phyloP scores from a whole-genome alignment of 2,888 invertebrate species.

The Omphaloscelis lunosa region DNA sequence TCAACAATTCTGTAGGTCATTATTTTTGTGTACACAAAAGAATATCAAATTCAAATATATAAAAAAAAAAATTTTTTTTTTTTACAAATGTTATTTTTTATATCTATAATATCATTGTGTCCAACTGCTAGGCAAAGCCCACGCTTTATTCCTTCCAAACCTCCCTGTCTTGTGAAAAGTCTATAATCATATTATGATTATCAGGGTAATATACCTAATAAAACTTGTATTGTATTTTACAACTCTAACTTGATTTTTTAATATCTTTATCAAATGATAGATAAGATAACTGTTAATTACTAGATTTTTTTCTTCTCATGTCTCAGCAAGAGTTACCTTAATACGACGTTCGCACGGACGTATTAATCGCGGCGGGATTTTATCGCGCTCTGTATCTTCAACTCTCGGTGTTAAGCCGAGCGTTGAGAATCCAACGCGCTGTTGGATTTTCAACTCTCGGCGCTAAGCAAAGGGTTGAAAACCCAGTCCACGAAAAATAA shows the following conservation, averaged over 20 bases:
- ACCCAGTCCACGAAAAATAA: no score
- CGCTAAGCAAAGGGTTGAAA: no score
- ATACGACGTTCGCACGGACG: no score
- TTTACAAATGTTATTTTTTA: no score
- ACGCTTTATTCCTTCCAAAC: no score
- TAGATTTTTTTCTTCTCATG: background rate
- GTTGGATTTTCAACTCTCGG: no score
- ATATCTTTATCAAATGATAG: background rate
- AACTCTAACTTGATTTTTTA: background rate
- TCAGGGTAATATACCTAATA: background rate
- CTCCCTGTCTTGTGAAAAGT: background rate
- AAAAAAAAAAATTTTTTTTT: background rate
- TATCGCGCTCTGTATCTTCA: no score
- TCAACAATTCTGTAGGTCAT: background rate
- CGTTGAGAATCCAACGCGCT: no score
- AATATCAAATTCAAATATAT: background rate
- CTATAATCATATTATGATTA: background rate
- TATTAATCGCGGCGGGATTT: no score
- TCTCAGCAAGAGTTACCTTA: background rate
- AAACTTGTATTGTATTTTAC: background rate
- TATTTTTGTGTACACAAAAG: background rate
- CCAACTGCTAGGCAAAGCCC: background rate
- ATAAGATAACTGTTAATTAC: slow-evolving; percentile 28
- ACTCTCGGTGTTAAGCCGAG: no score
- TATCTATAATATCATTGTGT: no score